Conservation (phyloP, 2,888 invertebrate species). For the Chymomyza procnemis region DNA sequence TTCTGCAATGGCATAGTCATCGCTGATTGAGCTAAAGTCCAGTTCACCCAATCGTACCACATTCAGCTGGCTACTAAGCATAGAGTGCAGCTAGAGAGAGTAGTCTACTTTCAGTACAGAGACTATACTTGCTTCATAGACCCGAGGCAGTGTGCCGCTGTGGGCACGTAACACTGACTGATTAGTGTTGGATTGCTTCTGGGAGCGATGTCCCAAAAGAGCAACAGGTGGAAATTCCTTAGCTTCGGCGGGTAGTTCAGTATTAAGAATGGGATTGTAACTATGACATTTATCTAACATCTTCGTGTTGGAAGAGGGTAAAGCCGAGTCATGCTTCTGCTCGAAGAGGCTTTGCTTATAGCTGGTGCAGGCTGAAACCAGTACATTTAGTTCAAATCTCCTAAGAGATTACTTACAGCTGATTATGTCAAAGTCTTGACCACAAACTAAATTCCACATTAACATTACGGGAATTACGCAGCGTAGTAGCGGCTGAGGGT, state of each 20-base stretch:
- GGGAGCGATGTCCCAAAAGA: slow-evolving; percentile 47
- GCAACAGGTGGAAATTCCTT: slow-evolving; percentile 75
- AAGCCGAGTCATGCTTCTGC: slow-evolving; percentile 41
- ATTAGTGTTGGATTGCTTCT: slow-evolving; percentile 49
- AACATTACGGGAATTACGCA: not conserved
- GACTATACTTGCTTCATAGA: slow-evolving; percentile 29
- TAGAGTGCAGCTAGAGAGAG: slow-evolving; percentile 79
- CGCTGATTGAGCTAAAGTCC: slow-evolving; percentile 61
- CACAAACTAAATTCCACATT: not conserved
- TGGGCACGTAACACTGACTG: slow-evolving; percentile 51
- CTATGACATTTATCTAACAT: slow-evolving; percentile 52
- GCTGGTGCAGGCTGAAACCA: slow-evolving; percentile 40
- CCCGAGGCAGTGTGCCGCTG: slow-evolving; percentile 57
- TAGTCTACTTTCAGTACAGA: no score
- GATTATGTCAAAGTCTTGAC: not conserved
- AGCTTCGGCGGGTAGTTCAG: slow-evolving; percentile 60
- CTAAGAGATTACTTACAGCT: not conserved
- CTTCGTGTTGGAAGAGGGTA: slow-evolving; percentile 33
- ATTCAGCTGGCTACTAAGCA: slow-evolving; percentile 60
- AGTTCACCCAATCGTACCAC: slow-evolving; percentile 74
- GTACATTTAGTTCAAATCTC: no score
- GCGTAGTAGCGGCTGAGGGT: not conserved
- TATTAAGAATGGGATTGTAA: slow-evolving; percentile 78
- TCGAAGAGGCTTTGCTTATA: slow-evolving; percentile 62
- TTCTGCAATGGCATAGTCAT: slow-evolving; percentile 67